Percentiles rank a stretch among this genome's conserved stretches.
These are phyloP conservation scores for Diprion similis DNA, from an alignment of 1,140 invertebrate species.

Conservation along the genomic window DNA sequence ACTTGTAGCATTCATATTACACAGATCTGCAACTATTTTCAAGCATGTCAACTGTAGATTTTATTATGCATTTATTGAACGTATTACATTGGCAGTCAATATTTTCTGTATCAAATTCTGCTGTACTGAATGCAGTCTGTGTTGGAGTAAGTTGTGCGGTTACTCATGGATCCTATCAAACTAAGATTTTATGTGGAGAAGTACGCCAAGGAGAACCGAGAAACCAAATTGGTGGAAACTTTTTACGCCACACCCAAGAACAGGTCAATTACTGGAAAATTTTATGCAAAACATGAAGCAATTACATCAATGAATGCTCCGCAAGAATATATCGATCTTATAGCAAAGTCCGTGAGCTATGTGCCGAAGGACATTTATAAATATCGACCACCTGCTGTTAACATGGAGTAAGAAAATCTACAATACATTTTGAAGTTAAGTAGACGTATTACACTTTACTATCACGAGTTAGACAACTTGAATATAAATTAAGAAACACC, in stretches of 20 bases:
- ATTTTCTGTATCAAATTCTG: too few relatives aligned
- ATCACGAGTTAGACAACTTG: too few relatives aligned
- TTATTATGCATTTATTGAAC: too few relatives aligned
- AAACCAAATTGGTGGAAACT: constrained; percentile 35
- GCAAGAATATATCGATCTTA: constrained; percentile 41
- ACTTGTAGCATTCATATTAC: not conserved
- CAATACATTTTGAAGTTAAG: not conserved
- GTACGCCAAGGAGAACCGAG: constrained; percentile 42
- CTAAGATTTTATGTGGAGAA: constrained; percentile 42
- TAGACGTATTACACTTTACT: too few relatives aligned
- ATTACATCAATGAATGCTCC: constrained; percentile 27
- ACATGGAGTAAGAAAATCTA: constrained; percentile 47
- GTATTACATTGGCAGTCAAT: too few relatives aligned
- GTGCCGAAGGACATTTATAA: constrained; percentile 43
- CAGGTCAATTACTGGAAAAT: constrained; percentile 45
- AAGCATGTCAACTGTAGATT: not conserved
- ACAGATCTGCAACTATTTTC: constrained; percentile 4
- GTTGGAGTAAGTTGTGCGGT: too few relatives aligned
- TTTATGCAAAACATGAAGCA: constrained; percentile 50
- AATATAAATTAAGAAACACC: too few relatives aligned
- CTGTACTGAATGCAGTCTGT: too few relatives aligned
- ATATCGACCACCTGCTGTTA: constrained; percentile 42
- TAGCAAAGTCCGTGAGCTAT: constrained; percentile 31
- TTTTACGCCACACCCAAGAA: constrained; percentile 34
- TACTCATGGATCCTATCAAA: constrained; percentile 37